phyloP scores from a whole-genome alignment of 2,797 vertebrate genomes.

The Sciaenops ocellatus region DNA sequence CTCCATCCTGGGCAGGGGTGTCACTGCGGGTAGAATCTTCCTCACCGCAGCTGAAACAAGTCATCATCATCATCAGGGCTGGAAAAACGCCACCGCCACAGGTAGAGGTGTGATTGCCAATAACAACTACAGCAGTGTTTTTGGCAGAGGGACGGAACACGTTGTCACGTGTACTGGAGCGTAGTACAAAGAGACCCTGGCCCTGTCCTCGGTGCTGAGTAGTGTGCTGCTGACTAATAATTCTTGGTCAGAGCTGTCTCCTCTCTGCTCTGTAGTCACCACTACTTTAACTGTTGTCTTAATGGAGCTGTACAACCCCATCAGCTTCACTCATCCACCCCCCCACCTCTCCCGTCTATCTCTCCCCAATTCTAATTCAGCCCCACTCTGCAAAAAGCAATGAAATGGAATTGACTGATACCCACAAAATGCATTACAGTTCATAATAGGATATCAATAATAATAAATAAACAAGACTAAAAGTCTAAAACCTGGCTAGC shows the following conservation, averaged over 20 bases:
- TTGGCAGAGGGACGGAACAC: constrained; percentile 17
- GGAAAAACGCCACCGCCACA: constrained; percentile 33
- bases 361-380: constrained; percentile 58
- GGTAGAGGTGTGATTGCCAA: constrained; percentile 48
- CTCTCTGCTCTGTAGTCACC: constrained; percentile 68
- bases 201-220: constrained; percentile 57
- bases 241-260: constrained; percentile 63
- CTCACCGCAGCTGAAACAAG: constrained; percentile 33
- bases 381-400: constrained; percentile 71
- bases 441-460: constrained; percentile 74
- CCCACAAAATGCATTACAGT: constrained; percentile 72
- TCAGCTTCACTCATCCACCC: constrained; percentile 44
- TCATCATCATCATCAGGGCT: constrained; percentile 46
- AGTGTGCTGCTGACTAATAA: constrained; percentile 76
- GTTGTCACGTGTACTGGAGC: constrained; percentile 35
- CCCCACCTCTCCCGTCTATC: constrained; percentile 32
- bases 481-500: constrained; percentile 26
- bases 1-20: constrained; percentile 25
- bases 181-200: constrained; percentile 42
- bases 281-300: constrained; percentile 74
- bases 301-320: constrained; percentile 68
- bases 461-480: constrained; percentile 63
- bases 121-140: constrained; percentile 24
- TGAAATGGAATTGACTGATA: constrained; percentile 75
- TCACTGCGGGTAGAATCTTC: constrained; percentile 49